These are phyloP conservation scores for Poecile montanus DNA, from an alignment of 2,797 vertebrate genomes.

Conservation along the genomic window DNA sequence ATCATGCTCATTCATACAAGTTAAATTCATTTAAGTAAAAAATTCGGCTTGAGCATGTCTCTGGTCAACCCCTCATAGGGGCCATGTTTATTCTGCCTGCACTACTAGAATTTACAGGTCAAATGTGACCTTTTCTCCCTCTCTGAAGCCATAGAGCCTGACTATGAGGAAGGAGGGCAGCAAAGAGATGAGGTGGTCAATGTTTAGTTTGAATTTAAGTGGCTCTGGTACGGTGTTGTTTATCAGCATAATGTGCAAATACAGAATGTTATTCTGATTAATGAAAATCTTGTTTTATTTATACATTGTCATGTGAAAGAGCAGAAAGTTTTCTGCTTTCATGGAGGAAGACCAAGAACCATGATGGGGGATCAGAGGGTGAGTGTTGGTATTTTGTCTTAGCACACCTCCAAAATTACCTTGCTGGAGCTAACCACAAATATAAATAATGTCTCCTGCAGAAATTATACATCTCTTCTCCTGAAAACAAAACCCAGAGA, in stretches of 20 bases:
- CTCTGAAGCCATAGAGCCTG: neutral
- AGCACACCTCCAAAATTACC: neutral
- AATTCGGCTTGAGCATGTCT: neutral
- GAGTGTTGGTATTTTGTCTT: neutral
- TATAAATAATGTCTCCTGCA: neutral
- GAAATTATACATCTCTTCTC: neutral
- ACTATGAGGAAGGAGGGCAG: neutral
- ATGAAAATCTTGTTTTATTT: neutral
- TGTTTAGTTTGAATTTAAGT: neutral
- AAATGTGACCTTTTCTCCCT: neutral
- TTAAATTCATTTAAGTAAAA: neutral
- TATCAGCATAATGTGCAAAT: neutral
- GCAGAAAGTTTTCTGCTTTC: neutral
- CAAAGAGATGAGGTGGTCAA: neutral
- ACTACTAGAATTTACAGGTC: neutral
- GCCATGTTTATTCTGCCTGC: neutral
- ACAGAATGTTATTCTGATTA: neutral
- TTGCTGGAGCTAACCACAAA: neutral
- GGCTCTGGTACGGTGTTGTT: neutral
- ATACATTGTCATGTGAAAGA: fast-evolving
- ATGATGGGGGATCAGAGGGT: fast-evolving
- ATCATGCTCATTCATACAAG: neutral
- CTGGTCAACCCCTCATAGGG: neutral
- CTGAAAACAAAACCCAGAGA: neutral
- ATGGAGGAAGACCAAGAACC: neutral